Conservation (phyloP, 2,797 vertebrate genomes). For the Bradypodion pumilum region DNA sequence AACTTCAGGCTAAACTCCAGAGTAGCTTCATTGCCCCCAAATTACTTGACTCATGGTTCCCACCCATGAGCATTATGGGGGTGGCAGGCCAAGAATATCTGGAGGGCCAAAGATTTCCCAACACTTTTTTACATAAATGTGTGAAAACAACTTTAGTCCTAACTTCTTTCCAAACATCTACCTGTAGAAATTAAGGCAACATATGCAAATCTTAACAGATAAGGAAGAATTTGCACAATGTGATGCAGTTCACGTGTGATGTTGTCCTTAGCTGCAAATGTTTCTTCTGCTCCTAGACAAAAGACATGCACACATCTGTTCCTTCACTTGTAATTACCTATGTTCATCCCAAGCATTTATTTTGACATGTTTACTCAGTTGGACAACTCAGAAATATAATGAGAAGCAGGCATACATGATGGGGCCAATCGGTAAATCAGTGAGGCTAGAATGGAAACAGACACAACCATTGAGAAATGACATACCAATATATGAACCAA, state of each 20-base stretch:
- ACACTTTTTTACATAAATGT: not conserved
- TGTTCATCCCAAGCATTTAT: slow-evolving; percentile 6
- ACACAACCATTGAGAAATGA: not conserved
- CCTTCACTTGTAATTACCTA: not conserved
- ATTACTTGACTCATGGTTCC: no score
- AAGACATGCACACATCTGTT: not conserved
- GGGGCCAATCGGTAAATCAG: not conserved
- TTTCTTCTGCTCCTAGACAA: not conserved
- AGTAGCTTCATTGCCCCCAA: no score
- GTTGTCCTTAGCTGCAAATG: not conserved
- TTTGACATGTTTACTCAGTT: not conserved
- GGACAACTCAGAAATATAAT: not conserved
- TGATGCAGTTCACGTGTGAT: not conserved
- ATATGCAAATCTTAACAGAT: not conserved
- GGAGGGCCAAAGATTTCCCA: not conserved
- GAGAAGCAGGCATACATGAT: not conserved
- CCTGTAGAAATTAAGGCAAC: not conserved
- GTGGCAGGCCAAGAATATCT: not conserved
- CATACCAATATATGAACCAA: slow-evolving; percentile 94
- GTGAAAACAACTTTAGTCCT: not conserved
- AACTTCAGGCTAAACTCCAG: no score
- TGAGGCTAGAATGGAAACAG: not conserved
- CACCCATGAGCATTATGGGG: no score
- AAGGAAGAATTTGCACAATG: not conserved
- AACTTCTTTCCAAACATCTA: not conserved